Percentiles rank a stretch among this genome's conserved stretches.
phyloP scores from a whole-genome alignment of 30 jellyfish, hydroid and myxozoan genomes.

The Chrysaora quinquecirrha region DNA sequence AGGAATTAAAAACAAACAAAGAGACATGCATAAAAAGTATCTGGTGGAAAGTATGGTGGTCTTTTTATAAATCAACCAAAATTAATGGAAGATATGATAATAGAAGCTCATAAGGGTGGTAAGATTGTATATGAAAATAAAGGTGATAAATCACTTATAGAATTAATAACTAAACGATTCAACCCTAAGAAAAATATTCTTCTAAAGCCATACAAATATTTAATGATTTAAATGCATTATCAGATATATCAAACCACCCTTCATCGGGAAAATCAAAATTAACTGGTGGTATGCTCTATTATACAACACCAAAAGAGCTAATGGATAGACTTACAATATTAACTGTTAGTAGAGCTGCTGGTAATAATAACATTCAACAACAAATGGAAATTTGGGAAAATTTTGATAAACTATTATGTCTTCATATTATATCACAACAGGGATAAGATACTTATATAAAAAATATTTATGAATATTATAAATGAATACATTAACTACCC shows the following conservation, averaged over 20 bases:
- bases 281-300: conserved; percentile 25
- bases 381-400: conserved; percentile 15
- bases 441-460: conserved; percentile 4
- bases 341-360: conserved; percentile 18
- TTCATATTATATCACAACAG: conserved; percentile 5
- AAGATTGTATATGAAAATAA: conserved; percentile 30
- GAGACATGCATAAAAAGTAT: conserved; percentile 24
- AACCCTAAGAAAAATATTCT: conserved; percentile 28
- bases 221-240: conserved; percentile 21
- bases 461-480: conserved; percentile 6
- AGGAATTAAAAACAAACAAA: conserved; percentile 18
- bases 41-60: conserved; percentile 34
- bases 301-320: conserved; percentile 19
- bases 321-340: conserved; percentile 13
- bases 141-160: conserved; percentile 34
- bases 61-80: conserved; percentile 25
- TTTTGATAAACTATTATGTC: conserved; percentile 6
- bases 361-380: not conserved
- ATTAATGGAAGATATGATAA: conserved; percentile 15
- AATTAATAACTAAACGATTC: conserved; percentile 31
- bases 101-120: conserved; percentile 29
- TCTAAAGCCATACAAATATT: conserved; percentile 36
- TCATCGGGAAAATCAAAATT: conserved; percentile 1
- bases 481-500: conserved; percentile 2
- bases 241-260: conserved; percentile 22